A percentile compares a stretch with the other conserved stretches of the same genome.
phyloP scores from a whole-genome alignment of 2,888 invertebrate species.

The Diabrotica balteata region DNA sequence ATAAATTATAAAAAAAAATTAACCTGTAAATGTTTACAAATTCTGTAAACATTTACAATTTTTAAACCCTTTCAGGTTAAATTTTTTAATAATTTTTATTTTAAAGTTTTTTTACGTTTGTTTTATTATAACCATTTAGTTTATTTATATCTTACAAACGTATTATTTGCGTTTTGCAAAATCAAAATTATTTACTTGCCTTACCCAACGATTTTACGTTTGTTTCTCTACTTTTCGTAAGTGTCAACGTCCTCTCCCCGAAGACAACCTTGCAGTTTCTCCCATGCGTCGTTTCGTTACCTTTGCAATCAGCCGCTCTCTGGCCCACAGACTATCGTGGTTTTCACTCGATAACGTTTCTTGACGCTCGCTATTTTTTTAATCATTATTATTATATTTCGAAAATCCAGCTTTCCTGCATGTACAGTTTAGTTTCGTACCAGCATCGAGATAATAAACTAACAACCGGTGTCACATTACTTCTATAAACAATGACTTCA shows the following conservation, averaged over 20 bases:
- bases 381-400: constrained; percentile 9
- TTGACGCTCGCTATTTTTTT: constrained; percentile 29
- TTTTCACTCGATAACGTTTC: constrained; percentile 28
- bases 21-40: too few relatives aligned
- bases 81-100: too few relatives aligned
- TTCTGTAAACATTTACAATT: too few relatives aligned
- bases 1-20: too few relatives aligned
- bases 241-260: neutral
- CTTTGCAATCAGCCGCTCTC: neutral
- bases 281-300: neutral
- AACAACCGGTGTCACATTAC: neutral
- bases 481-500: constrained; percentile 17
- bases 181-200: too few relatives aligned
- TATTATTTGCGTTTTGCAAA: too few relatives aligned
- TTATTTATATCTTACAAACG: too few relatives aligned
- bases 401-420: constrained; percentile 26
- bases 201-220: too few relatives aligned
- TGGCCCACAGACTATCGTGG: constrained; percentile 25
- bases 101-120: too few relatives aligned
- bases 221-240: neutral
- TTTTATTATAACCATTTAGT: too few relatives aligned
- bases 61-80: too few relatives aligned
- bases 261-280: constrained; percentile 1
- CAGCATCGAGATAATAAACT: constrained; percentile 17
- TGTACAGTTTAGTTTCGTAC: constrained; percentile 18